These are phyloP conservation scores for Miniopterus natalensis DNA, from an alignment of 2,113 vertebrate species.

Conservation along the genomic window DNA sequence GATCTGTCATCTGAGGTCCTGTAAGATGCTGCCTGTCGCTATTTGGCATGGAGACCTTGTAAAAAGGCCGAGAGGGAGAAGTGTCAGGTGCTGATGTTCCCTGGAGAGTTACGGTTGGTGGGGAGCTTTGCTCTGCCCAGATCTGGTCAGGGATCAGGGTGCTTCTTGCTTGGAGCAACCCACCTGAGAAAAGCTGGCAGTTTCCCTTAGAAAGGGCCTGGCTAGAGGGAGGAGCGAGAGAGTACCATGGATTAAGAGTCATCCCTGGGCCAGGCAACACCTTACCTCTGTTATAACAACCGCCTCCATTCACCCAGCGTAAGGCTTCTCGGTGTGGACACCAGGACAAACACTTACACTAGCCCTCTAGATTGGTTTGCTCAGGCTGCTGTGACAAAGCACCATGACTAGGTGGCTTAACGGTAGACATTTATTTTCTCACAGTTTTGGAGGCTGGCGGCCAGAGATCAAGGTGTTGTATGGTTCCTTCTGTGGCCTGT, in stretches of 20 bases:
- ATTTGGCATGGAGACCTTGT: not conserved
- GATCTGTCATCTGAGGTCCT: not conserved
- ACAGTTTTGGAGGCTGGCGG: not conserved
- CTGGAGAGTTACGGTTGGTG: not conserved
- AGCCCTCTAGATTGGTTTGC: not conserved
- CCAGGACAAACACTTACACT: not conserved
- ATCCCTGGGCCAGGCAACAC: not conserved
- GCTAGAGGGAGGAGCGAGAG: not conserved
- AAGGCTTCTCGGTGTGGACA: not conserved
- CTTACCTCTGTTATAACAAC: not conserved
- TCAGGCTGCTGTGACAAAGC: not conserved
- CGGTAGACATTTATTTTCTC: not conserved
- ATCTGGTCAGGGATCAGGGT: accelerated
- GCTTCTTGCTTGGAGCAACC: not conserved
- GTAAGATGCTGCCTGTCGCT: not conserved
- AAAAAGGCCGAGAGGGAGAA: not conserved
- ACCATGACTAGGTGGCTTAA: not conserved
- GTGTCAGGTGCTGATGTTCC: not conserved
- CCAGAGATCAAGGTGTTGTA: not conserved
- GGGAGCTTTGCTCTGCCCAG: not conserved
- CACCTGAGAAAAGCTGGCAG: not conserved
- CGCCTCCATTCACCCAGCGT: not conserved
- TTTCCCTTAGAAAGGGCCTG: not conserved
- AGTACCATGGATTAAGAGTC: not conserved
- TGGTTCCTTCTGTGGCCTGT: not conserved